Base-by-base conservation (phyloP, 2,888 invertebrate genomes). In the Mesorhabditis belari region DNA sequence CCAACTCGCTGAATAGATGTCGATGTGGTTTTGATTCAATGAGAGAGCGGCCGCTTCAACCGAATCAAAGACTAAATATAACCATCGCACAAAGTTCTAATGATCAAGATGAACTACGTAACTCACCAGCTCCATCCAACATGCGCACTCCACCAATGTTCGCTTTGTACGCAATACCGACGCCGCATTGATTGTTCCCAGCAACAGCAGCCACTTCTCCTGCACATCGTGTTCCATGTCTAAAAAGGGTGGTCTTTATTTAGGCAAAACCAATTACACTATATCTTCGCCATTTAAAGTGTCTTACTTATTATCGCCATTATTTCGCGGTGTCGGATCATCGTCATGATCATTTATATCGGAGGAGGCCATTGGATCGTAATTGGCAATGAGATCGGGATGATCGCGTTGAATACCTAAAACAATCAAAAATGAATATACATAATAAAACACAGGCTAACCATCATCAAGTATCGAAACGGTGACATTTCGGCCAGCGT, bases 201-300 rank as follows among this genome's bases (percentile, higher is more conserved):
- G 96, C 96, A 29, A 92, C 89, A 58, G 91, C 95, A n/a, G 96
- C 94, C 0, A 98, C 96, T 85, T 98, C 98, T 9, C 98, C 98
- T 3, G 98, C 98, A 82, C 98, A 98, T 72, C 96, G 86, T 27
- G 96, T 98, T 2, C 96, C 96, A 81, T 98, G 96, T 73, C 85
- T 85, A 74, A 26, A 70, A 64, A 55, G 4, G 21, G 12, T n/a
- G 44, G 44, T 17, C n/a, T n/a, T 6, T 12, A 50, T 55, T 55
- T 49, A n/a, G 29, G n/a, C 28, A 24, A 56, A 51, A n/a, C 44
- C 19, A 6, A 44, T 19, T 26, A 9, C 23, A 6, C 5, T n/a
- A 9, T 19, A 17, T 26, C 4, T 62, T n/a, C 29, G 12, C 23
- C 5, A 5, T 23, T 17, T 24, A 9, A 28, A 3, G 26, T 29